Evolutionary conservation across 2,113 vertebrate genomes (phyloP), one percentile per base, ranked within the genome.

Genomic region (Osmerus mordax): DNA sequence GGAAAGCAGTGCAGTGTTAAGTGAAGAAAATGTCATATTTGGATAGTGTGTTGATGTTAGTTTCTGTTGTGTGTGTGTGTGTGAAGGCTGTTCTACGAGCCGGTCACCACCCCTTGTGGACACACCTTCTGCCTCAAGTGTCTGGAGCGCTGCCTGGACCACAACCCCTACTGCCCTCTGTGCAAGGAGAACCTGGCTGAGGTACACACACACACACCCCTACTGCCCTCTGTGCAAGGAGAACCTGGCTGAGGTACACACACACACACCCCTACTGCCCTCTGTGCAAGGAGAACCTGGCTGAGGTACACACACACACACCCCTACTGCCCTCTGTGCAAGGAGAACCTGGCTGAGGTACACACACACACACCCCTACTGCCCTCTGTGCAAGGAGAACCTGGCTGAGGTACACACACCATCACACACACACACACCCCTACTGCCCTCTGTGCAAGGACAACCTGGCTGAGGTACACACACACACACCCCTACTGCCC

Each of bases 101-200:
- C 96, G 4, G 94, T 98, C 65, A 90, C 95, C 65, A 96, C 94
- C 2, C 95, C 94, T 64, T 98, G 96, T 72, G 96, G 95, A 82
- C 96, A 97, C 84, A 95, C 93, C 2, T 96, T 99, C 90, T 97
- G 96, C 90, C 94, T 97, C 66, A 98, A 95, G 90, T 98, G 95
- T 92, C 93, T 96, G 67, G 93, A 98, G 81, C 94, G 93, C 85
- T 96, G 96, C 90, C 89, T 97, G 75, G 96, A 98, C 86, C 95
- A 97, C 78, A 95, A 95, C 77, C 87, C 94, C 0, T 92, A 93
- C 87, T 97, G 96, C 75, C 95, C 96, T 0, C 91, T 98, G 82
- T 98, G 96, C 90, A 98, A 96, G 79, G 95, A 96, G 87, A 95
- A 95, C 70, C 91, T 97, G 7, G 92, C 94, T 2, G 94, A 97